phyloP scores from a whole-genome alignment of 2,797 vertebrate genomes.

The Fundulus diaphanus region DNA sequence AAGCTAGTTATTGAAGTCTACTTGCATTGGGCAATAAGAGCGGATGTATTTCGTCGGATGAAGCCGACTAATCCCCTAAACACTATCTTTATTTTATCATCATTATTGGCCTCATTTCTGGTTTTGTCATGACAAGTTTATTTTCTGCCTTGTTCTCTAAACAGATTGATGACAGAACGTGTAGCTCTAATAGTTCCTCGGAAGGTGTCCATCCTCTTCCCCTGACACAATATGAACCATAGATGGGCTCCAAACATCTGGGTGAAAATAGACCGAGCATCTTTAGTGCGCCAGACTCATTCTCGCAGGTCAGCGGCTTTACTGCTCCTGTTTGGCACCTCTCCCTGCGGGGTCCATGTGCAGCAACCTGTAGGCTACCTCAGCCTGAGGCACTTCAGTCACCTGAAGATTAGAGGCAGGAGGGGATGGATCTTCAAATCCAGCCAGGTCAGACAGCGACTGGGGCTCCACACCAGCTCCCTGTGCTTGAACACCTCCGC shows the following conservation, averaged over 20 bases:
- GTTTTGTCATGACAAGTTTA: not conserved
- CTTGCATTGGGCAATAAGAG: not conserved
- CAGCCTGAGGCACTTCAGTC: slow-evolving; percentile 63
- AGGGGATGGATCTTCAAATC: slow-evolving; percentile 65
- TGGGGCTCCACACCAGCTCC: slow-evolving; percentile 77
- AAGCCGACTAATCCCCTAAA: not conserved
- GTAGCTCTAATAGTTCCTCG: slow-evolving; percentile 33
- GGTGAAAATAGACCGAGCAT: slow-evolving; percentile 81
- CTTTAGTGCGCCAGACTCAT: slow-evolving; percentile 79
- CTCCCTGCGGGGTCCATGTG: slow-evolving; percentile 75
- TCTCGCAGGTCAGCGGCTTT: slow-evolving; percentile 72
- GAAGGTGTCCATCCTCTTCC: slow-evolving; percentile 38
- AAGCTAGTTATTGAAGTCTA: slow-evolving; percentile 3
- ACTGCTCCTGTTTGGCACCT: slow-evolving; percentile 69
- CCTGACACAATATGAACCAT: slow-evolving; percentile 73
- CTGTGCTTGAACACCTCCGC: slow-evolving; percentile 84
- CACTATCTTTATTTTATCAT: not conserved
- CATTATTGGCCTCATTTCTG: slow-evolving; percentile 4
- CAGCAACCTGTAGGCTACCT: slow-evolving; percentile 49
- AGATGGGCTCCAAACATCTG: slow-evolving; percentile 81
- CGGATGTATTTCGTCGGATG: not conserved
- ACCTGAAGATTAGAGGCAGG: slow-evolving; percentile 70
- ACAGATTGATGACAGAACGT: slow-evolving; percentile 50
- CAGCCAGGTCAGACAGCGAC: slow-evolving; percentile 56
- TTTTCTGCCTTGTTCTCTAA: slow-evolving; percentile 36